phyloP scores from a whole-genome alignment of 1,140 invertebrate species.

The Artemia franciscana region DNA sequence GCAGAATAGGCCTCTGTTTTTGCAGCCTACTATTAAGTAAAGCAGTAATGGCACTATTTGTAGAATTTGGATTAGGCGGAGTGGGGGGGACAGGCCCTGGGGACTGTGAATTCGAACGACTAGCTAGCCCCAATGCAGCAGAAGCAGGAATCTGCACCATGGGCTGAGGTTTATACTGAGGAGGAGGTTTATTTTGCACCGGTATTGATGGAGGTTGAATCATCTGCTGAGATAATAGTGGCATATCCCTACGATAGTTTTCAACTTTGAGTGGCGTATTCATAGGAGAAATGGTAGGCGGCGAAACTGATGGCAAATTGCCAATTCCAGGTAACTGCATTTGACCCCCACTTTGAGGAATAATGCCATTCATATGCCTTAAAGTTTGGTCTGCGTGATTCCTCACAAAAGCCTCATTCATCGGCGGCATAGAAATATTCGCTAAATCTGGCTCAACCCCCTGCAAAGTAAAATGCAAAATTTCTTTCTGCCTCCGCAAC shows the following conservation, averaged over 20 bases:
- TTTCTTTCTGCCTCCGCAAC: constrained; percentile 36
- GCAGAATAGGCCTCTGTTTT: constrained; percentile 17
- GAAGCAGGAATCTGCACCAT: not conserved
- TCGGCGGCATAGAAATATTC: not conserved
- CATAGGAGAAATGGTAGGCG: constrained; percentile 5
- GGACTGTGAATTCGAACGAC: not conserved
- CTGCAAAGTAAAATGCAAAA: constrained; percentile 19
- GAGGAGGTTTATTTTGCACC: not conserved
- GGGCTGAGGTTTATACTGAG: not conserved
- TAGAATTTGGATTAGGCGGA: not conserved
- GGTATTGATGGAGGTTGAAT: not conserved
- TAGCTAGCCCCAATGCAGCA: not conserved
- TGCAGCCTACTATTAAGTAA: not conserved
- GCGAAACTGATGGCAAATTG: constrained; percentile 9
- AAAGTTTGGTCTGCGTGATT: constrained; percentile 9
- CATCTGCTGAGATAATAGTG: not conserved
- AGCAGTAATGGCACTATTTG: not conserved
- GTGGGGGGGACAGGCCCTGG: not conserved
- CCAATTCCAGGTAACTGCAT: constrained; percentile 3
- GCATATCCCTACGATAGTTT: not conserved
- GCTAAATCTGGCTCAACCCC: not conserved
- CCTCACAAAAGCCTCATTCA: constrained; percentile 2
- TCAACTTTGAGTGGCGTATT: not conserved
- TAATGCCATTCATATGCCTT: not conserved
- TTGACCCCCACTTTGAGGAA: not conserved